These are phyloP conservation scores for Euleptes europaea DNA, from an alignment of 2,113 vertebrate genomes.

Conservation along the genomic window DNA sequence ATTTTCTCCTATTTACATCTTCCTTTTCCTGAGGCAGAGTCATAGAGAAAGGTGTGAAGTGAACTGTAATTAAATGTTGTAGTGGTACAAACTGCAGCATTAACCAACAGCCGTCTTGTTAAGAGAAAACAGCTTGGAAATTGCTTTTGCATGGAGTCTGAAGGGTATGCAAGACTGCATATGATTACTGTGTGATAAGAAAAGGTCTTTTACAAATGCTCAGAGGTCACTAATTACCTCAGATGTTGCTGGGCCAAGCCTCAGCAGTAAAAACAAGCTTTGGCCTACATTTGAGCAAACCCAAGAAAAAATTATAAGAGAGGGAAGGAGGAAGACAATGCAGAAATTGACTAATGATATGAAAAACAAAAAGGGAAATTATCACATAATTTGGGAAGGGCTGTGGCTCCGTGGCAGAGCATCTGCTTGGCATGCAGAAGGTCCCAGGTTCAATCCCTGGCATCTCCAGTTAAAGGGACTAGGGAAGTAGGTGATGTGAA, in stretches of 20 bases:
- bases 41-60: neutral
- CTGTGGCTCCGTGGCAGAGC: no score
- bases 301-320: neutral
- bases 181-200: neutral
- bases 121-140: neutral
- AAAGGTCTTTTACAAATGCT: neutral
- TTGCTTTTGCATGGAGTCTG: neutral
- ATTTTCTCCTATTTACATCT: slow-evolving; percentile 5
- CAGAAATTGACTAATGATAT: no score
- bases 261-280: neutral
- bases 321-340: neutral
- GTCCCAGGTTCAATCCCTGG: no score
- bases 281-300: neutral
- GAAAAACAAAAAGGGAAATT: no score
- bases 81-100: neutral
- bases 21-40: neutral
- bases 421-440: no score
- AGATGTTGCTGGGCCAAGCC: neutral
- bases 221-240: neutral
- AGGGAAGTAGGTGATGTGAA: no score
- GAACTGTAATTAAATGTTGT: neutral
- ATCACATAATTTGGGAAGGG: no score
- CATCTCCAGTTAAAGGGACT: no score
- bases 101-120: neutral
- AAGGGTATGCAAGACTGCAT: neutral